Evolutionary conservation across 2,113 vertebrate genomes (phyloP).

Genomic region (Eulemur rufifrons): DNA sequence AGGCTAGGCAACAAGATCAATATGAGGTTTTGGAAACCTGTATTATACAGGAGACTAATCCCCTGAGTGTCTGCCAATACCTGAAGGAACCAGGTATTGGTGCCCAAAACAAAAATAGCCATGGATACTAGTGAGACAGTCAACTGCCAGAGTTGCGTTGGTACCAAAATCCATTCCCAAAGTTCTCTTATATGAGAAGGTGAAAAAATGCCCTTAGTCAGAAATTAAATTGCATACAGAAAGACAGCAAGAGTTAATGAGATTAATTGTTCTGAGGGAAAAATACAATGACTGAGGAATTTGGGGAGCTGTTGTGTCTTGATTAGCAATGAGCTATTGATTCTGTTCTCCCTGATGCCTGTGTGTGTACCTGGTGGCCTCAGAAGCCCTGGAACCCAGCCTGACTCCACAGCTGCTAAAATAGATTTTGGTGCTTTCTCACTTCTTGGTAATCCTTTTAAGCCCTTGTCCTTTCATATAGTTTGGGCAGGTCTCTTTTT

Average conservation of each 20-base stretch:
- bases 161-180: neutral
- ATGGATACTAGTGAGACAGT: neutral
- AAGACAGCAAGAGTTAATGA: neutral
- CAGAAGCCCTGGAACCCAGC: neutral
- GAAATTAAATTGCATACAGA: neutral
- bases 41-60: neutral
- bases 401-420: neutral
- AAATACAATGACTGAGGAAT: neutral
- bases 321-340: neutral
- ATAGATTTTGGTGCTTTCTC: neutral
- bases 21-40: neutral
- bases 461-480: neutral
- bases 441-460: neutral
- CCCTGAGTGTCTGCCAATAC: neutral
- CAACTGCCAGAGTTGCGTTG: neutral
- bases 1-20: neutral
- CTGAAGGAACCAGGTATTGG: neutral
- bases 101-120: neutral
- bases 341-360: neutral
- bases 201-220: neutral
- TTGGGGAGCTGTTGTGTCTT: neutral
- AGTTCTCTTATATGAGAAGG: neutral
- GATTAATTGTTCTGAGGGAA: neutral
- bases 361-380: accelerated
- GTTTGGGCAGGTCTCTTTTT: neutral